These are phyloP conservation scores for Brienomyrus brachyistius DNA, from an alignment of 2,113 vertebrate genomes.

Conservation along the genomic window DNA sequence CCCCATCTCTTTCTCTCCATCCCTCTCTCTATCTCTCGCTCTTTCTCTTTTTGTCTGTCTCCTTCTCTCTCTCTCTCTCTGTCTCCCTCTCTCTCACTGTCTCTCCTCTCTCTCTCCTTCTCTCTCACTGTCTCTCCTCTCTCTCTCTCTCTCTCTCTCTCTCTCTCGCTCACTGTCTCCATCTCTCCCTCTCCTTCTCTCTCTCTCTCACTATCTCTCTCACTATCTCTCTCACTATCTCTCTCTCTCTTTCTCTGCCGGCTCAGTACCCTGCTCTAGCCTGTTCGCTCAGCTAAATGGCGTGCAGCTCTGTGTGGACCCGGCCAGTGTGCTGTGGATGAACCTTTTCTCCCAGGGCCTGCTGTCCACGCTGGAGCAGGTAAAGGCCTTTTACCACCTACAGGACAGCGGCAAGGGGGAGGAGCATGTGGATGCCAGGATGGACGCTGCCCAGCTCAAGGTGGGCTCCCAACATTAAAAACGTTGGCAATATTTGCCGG, in stretches of 20 bases:
- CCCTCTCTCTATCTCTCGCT: no score
- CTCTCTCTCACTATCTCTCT: neutral
- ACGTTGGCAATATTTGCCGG: neutral
- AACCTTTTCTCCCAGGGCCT: constrained; percentile 85
- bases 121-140: neutral
- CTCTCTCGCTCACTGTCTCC: neutral
- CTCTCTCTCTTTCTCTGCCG: neutral
- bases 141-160: no score
- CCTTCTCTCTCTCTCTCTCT: no score
- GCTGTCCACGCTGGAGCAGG: constrained; percentile 82
- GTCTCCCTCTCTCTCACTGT: no score
- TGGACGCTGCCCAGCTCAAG: constrained; percentile 81
- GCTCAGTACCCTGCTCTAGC: constrained; percentile 81
- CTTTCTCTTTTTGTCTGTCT: no score
- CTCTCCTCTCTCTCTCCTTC: no score
- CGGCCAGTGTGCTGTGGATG: constrained; percentile 73
- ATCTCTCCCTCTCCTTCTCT: neutral
- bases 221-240: neutral
- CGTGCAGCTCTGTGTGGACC: constrained; percentile 77
- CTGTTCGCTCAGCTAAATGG: constrained; percentile 83
- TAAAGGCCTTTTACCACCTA: constrained; percentile 89
- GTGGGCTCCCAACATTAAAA: constrained; percentile 44
- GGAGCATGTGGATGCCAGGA: constrained; percentile 79
- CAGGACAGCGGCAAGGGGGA: constrained; percentile 74
- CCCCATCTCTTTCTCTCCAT: no score